These are phyloP conservation scores for Achlya flavicornis DNA, from an alignment of 2,888 invertebrate genomes.

Conservation along the genomic window DNA sequence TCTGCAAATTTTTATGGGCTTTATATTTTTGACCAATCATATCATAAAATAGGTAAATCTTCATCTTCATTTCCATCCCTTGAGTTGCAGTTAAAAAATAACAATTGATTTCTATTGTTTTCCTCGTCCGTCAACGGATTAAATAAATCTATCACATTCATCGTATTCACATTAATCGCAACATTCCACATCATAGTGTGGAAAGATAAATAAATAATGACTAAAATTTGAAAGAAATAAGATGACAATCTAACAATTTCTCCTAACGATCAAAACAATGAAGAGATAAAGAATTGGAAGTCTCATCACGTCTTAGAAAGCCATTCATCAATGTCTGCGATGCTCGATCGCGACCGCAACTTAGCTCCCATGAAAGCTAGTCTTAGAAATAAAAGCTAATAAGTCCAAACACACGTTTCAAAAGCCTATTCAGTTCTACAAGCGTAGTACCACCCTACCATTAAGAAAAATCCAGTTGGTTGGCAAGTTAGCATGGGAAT, in stretches of 20 bases:
- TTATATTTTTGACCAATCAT: too few relatives aligned
- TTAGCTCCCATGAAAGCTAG: conserved; percentile 68
- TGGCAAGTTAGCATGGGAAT: conserved; percentile 76
- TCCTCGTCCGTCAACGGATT: too few relatives aligned
- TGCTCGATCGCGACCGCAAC: conserved; percentile 27
- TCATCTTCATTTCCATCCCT: too few relatives aligned
- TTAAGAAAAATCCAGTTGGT: conserved; percentile 78
- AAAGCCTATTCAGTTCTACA: conserved; percentile 71
- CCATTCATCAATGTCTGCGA: conserved; percentile 39
- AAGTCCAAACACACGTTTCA: conserved; percentile 73
- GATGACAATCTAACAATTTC: background rate
- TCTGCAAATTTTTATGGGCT: too few relatives aligned
- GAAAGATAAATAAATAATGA: background rate
- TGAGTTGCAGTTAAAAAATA: too few relatives aligned
- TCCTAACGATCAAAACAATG: conserved; percentile 2
- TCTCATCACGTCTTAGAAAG: conserved; percentile 36
- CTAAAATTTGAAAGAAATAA: background rate
- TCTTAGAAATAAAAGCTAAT: conserved; percentile 78
- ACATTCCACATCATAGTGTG: too few relatives aligned
- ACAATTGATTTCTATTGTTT: too few relatives aligned
- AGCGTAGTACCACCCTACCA: conserved; percentile 72
- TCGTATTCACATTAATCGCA: too few relatives aligned
- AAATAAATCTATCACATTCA: too few relatives aligned
- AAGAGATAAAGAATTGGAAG: conserved; percentile 21
- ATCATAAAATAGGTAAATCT: too few relatives aligned